Evolutionary conservation across 2,888 invertebrate species (phyloP).

Genomic region (Troglohyphantes excavatus): DNA sequence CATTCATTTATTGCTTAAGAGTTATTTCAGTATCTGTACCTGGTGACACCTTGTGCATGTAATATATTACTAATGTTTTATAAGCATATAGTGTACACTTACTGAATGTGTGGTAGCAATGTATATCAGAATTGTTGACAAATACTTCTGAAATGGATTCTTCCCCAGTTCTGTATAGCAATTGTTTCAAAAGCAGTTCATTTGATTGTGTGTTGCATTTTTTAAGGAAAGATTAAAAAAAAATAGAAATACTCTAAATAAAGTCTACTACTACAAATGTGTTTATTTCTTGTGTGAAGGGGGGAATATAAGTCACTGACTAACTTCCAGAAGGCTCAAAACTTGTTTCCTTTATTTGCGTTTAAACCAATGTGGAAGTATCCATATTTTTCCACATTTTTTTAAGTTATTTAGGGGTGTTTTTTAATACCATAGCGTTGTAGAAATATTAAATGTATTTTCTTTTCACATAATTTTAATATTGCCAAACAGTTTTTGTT

Average conservation of each 20-base stretch:
- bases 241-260: conserved; percentile 44
- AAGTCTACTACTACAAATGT: conserved; percentile 50
- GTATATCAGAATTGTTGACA: neutral
- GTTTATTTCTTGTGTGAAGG: neutral
- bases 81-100: neutral
- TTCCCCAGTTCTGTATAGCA: conserved; percentile 8
- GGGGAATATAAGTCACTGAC: no score
- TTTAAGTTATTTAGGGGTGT: no score
- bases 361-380: no score
- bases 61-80: neutral
- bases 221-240: conserved; percentile 34
- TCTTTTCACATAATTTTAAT: no score
- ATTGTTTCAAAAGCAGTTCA: conserved; percentile 19
- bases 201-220: conserved; percentile 51
- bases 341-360: no score
- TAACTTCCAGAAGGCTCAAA: no score
- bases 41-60: neutral
- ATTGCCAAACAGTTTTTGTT: no score
- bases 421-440: no score
- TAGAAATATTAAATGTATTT: no score
- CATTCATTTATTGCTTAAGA: neutral
- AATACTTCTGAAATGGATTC: neutral
- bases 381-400: no score
- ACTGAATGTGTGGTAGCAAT: conserved; percentile 5
- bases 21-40: neutral